Conservation (phyloP, 2,113 vertebrate species). For the Tragulus kanchil region DNA sequence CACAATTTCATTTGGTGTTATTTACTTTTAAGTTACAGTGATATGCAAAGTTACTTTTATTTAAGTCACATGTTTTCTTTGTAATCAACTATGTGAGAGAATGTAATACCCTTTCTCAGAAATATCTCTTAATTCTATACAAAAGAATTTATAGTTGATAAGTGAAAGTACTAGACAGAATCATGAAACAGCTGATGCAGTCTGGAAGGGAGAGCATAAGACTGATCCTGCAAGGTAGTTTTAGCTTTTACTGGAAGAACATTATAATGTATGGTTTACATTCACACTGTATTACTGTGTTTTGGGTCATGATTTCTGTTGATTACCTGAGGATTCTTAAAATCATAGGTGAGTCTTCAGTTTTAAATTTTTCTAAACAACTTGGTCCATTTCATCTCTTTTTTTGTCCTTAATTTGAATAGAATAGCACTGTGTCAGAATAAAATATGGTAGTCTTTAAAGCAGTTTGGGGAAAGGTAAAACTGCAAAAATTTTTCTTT, state of each 20-base stretch:
- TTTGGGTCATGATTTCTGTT: background rate
- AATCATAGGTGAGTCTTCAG: background rate
- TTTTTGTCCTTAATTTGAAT: background rate
- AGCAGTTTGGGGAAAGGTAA: background rate
- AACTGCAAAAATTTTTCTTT: background rate
- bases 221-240: fast-evolving
- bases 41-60: background rate
- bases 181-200: background rate
- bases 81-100: background rate
- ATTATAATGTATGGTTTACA: fast-evolving
- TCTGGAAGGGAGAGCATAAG: background rate
- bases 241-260: background rate
- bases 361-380: background rate
- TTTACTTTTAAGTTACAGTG: background rate
- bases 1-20: background rate
- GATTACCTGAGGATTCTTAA: background rate
- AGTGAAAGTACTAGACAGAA: background rate
- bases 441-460: background rate
- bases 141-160: background rate
- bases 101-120: background rate
- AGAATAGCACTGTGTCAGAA: background rate
- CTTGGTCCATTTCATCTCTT: background rate
- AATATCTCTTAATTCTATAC: background rate
- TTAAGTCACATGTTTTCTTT: background rate
- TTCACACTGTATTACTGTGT: background rate